Evolutionary conservation across 2,113 vertebrate genomes (phyloP).

Genomic region (Haplochromis vanheusdeni): DNA sequence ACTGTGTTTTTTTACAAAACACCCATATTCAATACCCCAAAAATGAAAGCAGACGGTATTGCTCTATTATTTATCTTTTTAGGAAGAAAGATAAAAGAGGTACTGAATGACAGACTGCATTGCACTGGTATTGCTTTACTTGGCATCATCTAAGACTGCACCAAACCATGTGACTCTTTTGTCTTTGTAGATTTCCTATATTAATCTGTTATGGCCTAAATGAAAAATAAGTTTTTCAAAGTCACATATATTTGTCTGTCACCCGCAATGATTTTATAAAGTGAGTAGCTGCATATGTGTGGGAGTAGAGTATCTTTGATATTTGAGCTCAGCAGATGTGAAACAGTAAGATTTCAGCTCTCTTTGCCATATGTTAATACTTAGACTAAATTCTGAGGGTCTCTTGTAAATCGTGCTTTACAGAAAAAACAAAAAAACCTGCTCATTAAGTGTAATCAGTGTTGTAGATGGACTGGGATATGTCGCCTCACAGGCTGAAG

Average conservation of each 20-base stretch:
- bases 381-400: neutral
- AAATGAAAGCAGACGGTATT: neutral
- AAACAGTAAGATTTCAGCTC: neutral
- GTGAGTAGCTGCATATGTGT: neutral
- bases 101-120: neutral
- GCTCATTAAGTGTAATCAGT: neutral
- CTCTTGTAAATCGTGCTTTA: neutral
- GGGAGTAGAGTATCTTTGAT: neutral
- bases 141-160: neutral
- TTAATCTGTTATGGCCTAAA: neutral
- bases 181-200: neutral
- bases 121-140: neutral
- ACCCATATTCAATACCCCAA: fast-evolving
- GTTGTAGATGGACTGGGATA: neutral
- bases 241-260: neutral
- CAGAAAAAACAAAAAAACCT: neutral
- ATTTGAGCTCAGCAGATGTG: neutral
- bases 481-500: neutral
- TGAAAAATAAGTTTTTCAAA: neutral
- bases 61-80: neutral
- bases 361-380: slow-evolving; percentile 10
- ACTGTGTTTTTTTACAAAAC: neutral
- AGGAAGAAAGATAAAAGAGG: neutral
- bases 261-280: neutral
- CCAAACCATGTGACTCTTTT: neutral